These are phyloP conservation scores for Chymomyza caudatula DNA, from an alignment of 2,888 invertebrate genomes.

Conservation along the genomic window DNA sequence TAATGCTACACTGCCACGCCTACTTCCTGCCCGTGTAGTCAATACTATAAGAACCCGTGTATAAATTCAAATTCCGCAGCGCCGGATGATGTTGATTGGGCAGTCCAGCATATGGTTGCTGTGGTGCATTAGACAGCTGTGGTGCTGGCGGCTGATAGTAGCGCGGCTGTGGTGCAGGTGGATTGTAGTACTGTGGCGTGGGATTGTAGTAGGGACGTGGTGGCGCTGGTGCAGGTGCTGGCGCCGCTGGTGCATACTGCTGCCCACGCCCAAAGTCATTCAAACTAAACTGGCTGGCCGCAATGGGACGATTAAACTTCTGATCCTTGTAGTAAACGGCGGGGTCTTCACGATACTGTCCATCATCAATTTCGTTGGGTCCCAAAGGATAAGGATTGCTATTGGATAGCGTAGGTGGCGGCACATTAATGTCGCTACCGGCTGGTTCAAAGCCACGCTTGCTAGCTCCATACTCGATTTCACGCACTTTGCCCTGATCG, in stretches of 20 bases:
- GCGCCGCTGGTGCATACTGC: constrained; percentile 48
- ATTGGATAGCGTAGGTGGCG: constrained; percentile 88
- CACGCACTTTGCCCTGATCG: constrained; percentile 85
- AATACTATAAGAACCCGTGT: constrained; percentile 87
- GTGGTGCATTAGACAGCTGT: constrained; percentile 67
- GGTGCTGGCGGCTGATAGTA: constrained; percentile 72
- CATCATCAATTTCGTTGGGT: constrained; percentile 86
- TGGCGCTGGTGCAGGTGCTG: constrained; percentile 57
- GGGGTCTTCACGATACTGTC: constrained; percentile 91
- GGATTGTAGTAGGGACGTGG: constrained; percentile 61
- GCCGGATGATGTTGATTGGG: constrained; percentile 86
- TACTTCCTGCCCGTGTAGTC: constrained; percentile 83
- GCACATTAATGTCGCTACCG: constrained; percentile 86
- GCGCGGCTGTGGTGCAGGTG: constrained; percentile 70
- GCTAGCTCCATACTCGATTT: constrained; percentile 92
- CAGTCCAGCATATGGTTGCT: constrained; percentile 76
- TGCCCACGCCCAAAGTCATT: constrained; percentile 73
- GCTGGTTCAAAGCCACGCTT: constrained; percentile 89
- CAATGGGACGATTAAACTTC: constrained; percentile 79
- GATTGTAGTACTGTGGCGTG: constrained; percentile 67
- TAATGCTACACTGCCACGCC: constrained; percentile 10
- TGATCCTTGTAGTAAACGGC: constrained; percentile 87
- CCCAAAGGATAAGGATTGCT: constrained; percentile 79
- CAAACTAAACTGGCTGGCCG: constrained; percentile 75
- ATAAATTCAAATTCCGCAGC: constrained; percentile 84